These are phyloP conservation scores for Hemistola chrysoprasaria DNA, from an alignment of 2,888 invertebrate species.

Conservation along the genomic window DNA sequence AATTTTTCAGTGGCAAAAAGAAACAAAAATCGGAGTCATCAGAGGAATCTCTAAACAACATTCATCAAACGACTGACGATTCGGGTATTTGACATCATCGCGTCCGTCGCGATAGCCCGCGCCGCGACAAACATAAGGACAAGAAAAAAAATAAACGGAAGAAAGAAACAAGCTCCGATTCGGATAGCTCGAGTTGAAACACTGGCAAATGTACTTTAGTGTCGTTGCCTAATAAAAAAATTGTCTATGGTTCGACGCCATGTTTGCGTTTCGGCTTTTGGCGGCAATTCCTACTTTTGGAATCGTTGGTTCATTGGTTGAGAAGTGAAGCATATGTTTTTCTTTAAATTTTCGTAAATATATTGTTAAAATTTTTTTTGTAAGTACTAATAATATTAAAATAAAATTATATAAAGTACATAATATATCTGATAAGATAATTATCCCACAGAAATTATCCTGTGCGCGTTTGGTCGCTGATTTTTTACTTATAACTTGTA, in stretches of 20 bases:
- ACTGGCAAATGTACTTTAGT: constrained; percentile 10
- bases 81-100: constrained; percentile 79
- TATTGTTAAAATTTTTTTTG: too few relatives aligned
- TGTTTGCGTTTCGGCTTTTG: constrained; percentile 6
- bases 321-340: too few relatives aligned
- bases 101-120: constrained; percentile 65
- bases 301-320: too few relatives aligned
- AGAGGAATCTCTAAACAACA: constrained; percentile 67
- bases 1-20: constrained; percentile 56
- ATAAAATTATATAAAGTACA: too few relatives aligned
- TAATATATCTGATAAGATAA: too few relatives aligned
- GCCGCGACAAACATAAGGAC: constrained; percentile 45
- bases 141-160: constrained; percentile 57
- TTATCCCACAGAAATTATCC: too few relatives aligned
- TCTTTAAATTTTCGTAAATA: too few relatives aligned
- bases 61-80: constrained; percentile 74
- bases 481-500: too few relatives aligned
- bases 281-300: too few relatives aligned
- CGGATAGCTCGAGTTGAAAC: constrained; percentile 68
- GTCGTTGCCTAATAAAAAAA: constrained; percentile 8
- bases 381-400: too few relatives aligned
- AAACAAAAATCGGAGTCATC: constrained; percentile 70
- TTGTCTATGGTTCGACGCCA: constrained; percentile 14
- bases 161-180: constrained; percentile 53
- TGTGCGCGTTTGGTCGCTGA: too few relatives aligned